Base-by-base conservation (phyloP, 2,888 invertebrate genomes). In the Ectemnius cavifrons region DNA sequence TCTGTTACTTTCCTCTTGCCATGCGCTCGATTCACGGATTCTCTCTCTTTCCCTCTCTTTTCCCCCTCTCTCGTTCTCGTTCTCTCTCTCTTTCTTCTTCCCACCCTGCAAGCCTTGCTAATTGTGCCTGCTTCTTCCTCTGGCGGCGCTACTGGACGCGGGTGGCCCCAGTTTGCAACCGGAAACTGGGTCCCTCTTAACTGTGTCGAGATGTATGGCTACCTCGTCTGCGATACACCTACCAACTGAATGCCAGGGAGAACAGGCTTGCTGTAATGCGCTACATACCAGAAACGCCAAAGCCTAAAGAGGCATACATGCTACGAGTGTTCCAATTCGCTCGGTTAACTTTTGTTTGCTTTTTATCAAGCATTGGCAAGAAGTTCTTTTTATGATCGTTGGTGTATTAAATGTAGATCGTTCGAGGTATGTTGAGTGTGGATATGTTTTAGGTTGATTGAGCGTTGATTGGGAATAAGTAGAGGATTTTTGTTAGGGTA, bases 41-140 rank as follows among this genome's bases (percentile, higher is more conserved):
- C 20, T 2, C 16, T 14, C 11, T n/a, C 6, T 59, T 47, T 45
- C 13, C 13, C 20, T 28, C 49, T 14, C 46, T 45, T 18, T 23
- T 18, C 27, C 11, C 14, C 14, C 67, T n/a, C 28, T 20, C 1
- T 13, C 56, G n/a, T 23, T 16, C 67, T 45, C 47, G 63, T 71
- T 64, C 49, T 71, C 52, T 58, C 58, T 18, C 2, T 18, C 27
- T n/a, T 6, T 13, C 67, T 16, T 60, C 23, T 23, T 23, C 23
- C 23, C 2, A 23, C 23, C 23, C 23, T 3, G 2, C 57, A 67
- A 72, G 68, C 73, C 68, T 74, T 78, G 80, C 81, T 83, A 83
- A 83, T 83, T 83, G 81, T 83, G 73, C 81, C 79, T 76, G 75
- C 75, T 70, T 74, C 64, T 77, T 79, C 75, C 81, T 78, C 78